Percentiles rank a stretch among this genome's conserved stretches.
Evolutionary conservation across 2,797 vertebrate species (phyloP).

Genomic region (Pseudopleuronectes americanus): DNA sequence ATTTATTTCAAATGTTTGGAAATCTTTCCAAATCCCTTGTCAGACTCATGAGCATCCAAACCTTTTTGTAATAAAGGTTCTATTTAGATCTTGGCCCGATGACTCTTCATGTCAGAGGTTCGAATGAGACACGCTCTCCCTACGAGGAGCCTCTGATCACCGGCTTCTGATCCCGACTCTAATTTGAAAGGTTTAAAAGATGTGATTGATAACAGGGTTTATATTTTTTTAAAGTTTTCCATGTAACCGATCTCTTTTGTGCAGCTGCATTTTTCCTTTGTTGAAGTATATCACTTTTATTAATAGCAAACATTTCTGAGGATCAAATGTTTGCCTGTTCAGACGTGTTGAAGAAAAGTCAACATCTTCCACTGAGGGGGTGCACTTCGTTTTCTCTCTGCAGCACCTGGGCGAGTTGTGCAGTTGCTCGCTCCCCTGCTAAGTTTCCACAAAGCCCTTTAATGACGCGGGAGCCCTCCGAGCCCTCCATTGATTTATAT

Average conservation of each 20-base stretch:
- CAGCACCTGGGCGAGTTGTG: constrained; percentile 11
- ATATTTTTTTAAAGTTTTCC: neutral
- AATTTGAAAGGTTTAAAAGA: neutral
- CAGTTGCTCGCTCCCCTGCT: constrained; percentile 28
- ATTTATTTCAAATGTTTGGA: too few species aligned
- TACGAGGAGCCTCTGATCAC: neutral
- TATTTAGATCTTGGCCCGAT: too few species aligned
- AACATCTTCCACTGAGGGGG: neutral
- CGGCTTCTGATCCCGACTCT: neutral
- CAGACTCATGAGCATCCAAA: too few species aligned
- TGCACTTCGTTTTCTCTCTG: constrained; percentile 16
- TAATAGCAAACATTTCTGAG: neutral
- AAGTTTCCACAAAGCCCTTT: constrained; percentile 59
- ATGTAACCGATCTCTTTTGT: neutral
- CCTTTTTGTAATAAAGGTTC: too few species aligned
- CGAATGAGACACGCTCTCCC: neutral
- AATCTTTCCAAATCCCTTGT: too few species aligned
- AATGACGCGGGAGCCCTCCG: constrained; percentile 41
- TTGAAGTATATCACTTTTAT: neutral
- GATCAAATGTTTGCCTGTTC: neutral
- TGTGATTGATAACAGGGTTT: neutral
- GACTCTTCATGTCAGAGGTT: neutral
- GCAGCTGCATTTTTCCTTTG: neutral
- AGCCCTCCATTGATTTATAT: constrained; percentile 70
- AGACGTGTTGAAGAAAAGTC: neutral